Conservation (phyloP, 2,797 vertebrate species). For the Esox lucius region DNA sequence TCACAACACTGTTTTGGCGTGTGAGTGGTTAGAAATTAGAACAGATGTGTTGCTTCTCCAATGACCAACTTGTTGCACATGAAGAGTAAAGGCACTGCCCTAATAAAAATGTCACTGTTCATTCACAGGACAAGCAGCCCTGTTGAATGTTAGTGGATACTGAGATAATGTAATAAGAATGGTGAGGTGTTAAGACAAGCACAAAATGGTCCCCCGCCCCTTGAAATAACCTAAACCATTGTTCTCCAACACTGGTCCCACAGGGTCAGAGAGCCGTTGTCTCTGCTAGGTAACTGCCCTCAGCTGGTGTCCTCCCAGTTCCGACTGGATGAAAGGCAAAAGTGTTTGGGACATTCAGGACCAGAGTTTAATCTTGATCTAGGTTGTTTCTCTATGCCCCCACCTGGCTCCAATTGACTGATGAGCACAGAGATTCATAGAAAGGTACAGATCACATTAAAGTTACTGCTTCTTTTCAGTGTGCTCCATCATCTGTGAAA, state of each 20-base stretch:
- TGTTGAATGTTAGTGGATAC: constrained; percentile 6
- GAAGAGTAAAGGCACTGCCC: constrained; percentile 21
- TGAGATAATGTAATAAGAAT: constrained; percentile 11
- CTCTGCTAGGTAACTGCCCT: too few relatives aligned
- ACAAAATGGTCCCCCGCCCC: constrained; percentile 20
- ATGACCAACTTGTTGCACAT: constrained; percentile 21
- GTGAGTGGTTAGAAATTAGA: constrained; percentile 16
- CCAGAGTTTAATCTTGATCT: background rate
- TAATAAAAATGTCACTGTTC: background rate
- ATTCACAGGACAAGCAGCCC: background rate
- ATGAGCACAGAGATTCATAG: constrained; percentile 41
- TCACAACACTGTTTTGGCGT: constrained; percentile 2
- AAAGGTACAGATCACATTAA: constrained; percentile 57
- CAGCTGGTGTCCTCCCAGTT: too few relatives aligned
- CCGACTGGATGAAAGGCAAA: too few relatives aligned
- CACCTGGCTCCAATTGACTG: constrained; percentile 6
- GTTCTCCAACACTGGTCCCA: too few relatives aligned
- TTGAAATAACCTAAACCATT: background rate
- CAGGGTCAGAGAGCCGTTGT: too few relatives aligned
- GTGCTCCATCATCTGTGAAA: background rate
- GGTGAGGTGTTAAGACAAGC: background rate
- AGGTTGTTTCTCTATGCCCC: background rate
- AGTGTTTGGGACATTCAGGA: too few relatives aligned
- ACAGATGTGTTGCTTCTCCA: constrained; percentile 12
- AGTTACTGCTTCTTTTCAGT: constrained; percentile 22